These are phyloP conservation scores for Ophonus ardosiacus DNA, from an alignment of 2,888 invertebrate genomes.

Conservation along the genomic window DNA sequence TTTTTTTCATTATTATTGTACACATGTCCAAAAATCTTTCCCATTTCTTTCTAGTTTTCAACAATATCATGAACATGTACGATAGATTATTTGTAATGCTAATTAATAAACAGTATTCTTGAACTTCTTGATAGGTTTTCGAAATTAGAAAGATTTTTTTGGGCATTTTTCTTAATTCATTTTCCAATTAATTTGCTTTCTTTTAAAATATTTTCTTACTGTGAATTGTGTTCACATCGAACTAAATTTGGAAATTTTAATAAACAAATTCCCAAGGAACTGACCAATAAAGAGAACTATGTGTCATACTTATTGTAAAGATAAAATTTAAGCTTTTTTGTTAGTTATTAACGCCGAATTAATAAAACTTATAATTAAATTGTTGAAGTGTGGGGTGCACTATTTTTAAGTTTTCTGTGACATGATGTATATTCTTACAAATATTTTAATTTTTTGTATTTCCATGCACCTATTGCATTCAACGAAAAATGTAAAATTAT, in stretches of 20 bases:
- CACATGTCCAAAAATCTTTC: constrained; percentile 8
- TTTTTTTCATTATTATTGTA: not conserved
- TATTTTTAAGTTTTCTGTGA: constrained; percentile 4
- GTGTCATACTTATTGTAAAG: constrained; percentile 32
- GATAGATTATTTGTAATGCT: not conserved
- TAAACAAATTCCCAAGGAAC: not conserved
- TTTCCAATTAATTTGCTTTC: not conserved
- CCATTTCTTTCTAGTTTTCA: not conserved
- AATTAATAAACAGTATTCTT: not conserved
- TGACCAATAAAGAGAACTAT: constrained; percentile 37
- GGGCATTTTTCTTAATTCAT: constrained; percentile 6
- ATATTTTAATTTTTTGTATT: constrained; percentile 3
- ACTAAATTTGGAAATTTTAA: not conserved
- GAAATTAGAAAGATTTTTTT: not conserved
- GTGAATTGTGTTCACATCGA: not conserved
- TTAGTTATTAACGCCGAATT: constrained; percentile 36
- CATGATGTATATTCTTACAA: constrained; percentile 20
- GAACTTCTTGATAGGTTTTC: not conserved
- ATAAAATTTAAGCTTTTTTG: not conserved
- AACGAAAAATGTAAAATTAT: constrained; percentile 47
- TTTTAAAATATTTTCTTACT: constrained; percentile 3
- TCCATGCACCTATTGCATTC: constrained; percentile 52
- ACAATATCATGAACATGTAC: not conserved
- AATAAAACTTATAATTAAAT: constrained; percentile 21
- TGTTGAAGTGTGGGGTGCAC: constrained; percentile 49